Conservation (phyloP, 1,140 invertebrate species). For the Aradophagus sp. region DNA sequence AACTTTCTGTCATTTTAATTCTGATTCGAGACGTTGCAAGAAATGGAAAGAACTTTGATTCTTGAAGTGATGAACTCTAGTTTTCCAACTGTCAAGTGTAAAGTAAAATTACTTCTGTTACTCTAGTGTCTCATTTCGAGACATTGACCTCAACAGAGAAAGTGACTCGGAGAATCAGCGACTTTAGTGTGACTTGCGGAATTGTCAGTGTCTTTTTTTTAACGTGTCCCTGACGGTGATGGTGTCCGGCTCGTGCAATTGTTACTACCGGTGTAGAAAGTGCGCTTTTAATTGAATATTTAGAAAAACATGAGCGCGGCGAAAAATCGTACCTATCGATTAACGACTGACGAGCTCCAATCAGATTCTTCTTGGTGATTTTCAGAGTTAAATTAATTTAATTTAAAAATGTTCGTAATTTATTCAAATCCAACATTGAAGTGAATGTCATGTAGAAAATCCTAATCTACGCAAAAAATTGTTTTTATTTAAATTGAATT, state of each 20-base stretch:
- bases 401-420: too few species aligned
- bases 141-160: conserved; percentile 55
- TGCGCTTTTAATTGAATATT: conserved; percentile 35
- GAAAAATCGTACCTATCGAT: conserved; percentile 12
- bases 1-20: too few species aligned
- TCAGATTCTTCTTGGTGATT: too few species aligned
- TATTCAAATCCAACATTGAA: too few species aligned
- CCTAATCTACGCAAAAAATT: too few species aligned
- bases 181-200: conserved; percentile 44
- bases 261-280: conserved; percentile 42
- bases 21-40: too few species aligned
- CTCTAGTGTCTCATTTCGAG: conserved; percentile 38
- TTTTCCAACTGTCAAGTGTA: conserved; percentile 50
- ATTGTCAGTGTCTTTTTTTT: conserved; percentile 24
- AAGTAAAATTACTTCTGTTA: conserved; percentile 40
- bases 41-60: too few species aligned
- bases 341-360: too few species aligned
- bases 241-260: conserved; percentile 16
- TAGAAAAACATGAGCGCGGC: conserved; percentile 27
- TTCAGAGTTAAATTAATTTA: too few species aligned
- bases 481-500: too few species aligned
- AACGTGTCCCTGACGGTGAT: conserved; percentile 23
- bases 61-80: too few species aligned
- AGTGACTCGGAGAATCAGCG: conserved; percentile 49
- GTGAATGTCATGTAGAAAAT: too few species aligned